Evolutionary conservation across 2,888 invertebrate species (phyloP).

Genomic region (Drosophila nigritarsus): DNA sequence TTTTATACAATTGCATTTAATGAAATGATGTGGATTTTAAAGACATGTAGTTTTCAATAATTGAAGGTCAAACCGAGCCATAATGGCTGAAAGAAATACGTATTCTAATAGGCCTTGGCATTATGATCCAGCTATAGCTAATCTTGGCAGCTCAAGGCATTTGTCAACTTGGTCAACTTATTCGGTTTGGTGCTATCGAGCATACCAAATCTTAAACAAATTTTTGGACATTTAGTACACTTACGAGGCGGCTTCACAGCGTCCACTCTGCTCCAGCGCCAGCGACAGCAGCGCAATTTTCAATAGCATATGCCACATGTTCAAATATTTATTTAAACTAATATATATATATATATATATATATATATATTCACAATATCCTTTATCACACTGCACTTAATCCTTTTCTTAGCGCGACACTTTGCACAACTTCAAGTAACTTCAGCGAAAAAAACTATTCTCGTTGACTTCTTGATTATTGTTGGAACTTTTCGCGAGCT

Average conservation of each 20-base stretch:
- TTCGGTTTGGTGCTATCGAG: not conserved
- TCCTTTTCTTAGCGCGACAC: constrained; percentile 38
- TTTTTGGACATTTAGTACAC: constrained; percentile 12
- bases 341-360: not conserved
- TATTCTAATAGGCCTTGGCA: constrained; percentile 2
- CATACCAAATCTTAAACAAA: not conserved
- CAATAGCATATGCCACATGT: constrained; percentile 35
- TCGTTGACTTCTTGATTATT: constrained; percentile 41
- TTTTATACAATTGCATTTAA: constrained; percentile 33
- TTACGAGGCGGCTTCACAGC: constrained; percentile 49
- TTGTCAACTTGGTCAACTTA: constrained; percentile 11
- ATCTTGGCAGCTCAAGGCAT: constrained; percentile 25
- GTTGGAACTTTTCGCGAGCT: constrained; percentile 46
- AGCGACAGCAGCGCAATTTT: constrained; percentile 44
- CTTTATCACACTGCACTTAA: constrained; percentile 18
- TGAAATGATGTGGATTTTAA: constrained; percentile 1
- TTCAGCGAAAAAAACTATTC: constrained; percentile 38
- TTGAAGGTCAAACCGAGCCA: constrained; percentile 21
- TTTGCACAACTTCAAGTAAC: constrained; percentile 41
- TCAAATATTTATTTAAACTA: not conserved
- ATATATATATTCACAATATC: not conserved
- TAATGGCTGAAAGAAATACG: not conserved
- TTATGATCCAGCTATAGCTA: constrained; percentile 6
- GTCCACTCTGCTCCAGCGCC: constrained; percentile 27
- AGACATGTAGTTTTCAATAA: constrained; percentile 7